phyloP scores from a whole-genome alignment of 2,797 vertebrate genomes.

The Rhinoraja longicauda region DNA sequence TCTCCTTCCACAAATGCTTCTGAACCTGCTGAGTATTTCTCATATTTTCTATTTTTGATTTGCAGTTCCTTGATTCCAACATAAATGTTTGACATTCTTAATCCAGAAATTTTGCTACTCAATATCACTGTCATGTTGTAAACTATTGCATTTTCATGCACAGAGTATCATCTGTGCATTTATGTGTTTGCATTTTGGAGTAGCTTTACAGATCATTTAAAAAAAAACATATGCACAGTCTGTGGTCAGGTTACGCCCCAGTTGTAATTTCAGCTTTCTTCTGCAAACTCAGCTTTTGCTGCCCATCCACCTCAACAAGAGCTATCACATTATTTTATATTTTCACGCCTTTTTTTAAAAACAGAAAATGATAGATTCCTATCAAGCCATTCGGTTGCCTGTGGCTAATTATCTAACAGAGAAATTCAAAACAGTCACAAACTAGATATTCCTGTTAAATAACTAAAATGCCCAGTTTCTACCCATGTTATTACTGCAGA shows the following conservation, averaged over 20 bases:
- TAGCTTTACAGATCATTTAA: neutral
- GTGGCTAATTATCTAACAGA: neutral
- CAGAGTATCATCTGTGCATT: neutral
- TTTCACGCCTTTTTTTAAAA: too few species aligned
- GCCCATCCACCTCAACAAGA: too few species aligned
- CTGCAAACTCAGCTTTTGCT: neutral
- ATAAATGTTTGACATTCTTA: neutral
- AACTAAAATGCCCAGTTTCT: too few species aligned
- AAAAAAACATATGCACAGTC: neutral
- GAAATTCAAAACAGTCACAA: neutral
- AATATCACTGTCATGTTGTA: neutral
- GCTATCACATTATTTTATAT: too few species aligned
- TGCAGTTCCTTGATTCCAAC: too few species aligned
- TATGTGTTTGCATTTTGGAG: neutral
- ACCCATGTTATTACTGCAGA: too few species aligned
- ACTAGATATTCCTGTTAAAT: too few species aligned
- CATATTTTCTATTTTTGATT: too few species aligned
- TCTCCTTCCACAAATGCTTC: too few species aligned
- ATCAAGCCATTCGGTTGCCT: neutral
- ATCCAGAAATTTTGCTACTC: neutral
- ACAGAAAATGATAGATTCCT: neutral
- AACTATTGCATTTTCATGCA: neutral
- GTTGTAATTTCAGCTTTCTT: neutral
- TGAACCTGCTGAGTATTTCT: too few species aligned
- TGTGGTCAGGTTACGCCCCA: neutral